Evolutionary conservation across 2,113 vertebrate species (phyloP).

Genomic region (Myxocyprinus asiaticus): DNA sequence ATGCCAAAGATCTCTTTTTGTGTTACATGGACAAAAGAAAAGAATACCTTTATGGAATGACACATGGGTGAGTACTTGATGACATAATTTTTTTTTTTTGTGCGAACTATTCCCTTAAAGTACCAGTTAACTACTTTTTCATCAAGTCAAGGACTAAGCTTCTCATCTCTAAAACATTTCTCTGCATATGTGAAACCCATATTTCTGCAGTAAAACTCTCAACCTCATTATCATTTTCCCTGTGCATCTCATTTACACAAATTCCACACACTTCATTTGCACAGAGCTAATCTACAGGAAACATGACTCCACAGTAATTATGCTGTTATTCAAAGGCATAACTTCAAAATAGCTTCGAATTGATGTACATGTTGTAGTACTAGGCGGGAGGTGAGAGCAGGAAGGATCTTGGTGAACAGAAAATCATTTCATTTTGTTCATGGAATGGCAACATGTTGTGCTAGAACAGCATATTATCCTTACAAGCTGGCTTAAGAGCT

Average conservation of each 20-base stretch:
- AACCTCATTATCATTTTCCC: slow-evolving; percentile 26
- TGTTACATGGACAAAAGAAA: too few relatives aligned
- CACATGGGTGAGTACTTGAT: too few relatives aligned
- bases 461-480: not conserved
- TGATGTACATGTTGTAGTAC: slow-evolving; percentile 22
- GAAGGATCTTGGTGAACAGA: slow-evolving; percentile 19
- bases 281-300: slow-evolving; percentile 19
- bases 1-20: too few relatives aligned
- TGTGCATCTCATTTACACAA: slow-evolving; percentile 18
- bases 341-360: slow-evolving; percentile 17
- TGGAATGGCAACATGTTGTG: slow-evolving; percentile 33
- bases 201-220: slow-evolving; percentile 4
- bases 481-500: too few relatives aligned
- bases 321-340: slow-evolving; percentile 29
- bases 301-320: slow-evolving; percentile 30
- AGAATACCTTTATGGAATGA: too few relatives aligned
- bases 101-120: too few relatives aligned
- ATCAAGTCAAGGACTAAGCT: not conserved
- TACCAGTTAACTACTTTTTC: not conserved
- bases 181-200: not conserved
- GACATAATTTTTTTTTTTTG: too few relatives aligned
- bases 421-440: slow-evolving; percentile 44
- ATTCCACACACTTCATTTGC: slow-evolving; percentile 13
- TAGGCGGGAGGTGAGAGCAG: not conserved
- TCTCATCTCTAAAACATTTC: slow-evolving; percentile 28